Conservation (phyloP, 2,113 vertebrate genomes). For the Amphiprion ocellaris region DNA sequence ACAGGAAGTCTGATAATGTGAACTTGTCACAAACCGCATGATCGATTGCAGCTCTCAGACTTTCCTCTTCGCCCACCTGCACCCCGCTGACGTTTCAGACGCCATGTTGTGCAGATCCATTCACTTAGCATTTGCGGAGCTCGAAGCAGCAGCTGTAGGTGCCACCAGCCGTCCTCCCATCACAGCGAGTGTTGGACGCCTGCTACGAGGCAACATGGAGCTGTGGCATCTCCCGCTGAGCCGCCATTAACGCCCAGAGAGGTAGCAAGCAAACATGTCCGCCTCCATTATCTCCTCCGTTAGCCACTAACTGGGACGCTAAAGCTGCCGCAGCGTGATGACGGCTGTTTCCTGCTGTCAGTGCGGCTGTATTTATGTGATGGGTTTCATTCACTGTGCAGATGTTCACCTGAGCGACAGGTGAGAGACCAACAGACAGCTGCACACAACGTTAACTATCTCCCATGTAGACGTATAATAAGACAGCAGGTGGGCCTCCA, state of each 20-base stretch:
- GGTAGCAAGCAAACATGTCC: not conserved
- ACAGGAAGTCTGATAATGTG: not conserved
- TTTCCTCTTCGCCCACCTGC: not conserved
- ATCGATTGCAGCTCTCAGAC: slow-evolving; percentile 1
- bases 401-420: not conserved
- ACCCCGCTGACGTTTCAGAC: not conserved
- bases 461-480: no score
- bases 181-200: not conserved
- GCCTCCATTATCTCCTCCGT: not conserved
- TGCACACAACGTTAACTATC: not conserved
- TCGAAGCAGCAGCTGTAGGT: not conserved
- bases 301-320: not conserved
- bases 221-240: not conserved
- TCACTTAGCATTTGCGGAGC: not conserved
- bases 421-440: not conserved
- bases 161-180: not conserved
- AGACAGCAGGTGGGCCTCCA: no score
- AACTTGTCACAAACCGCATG: not conserved
- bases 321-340: not conserved
- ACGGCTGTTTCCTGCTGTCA: not conserved
- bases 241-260: not conserved
- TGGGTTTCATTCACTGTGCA: not conserved
- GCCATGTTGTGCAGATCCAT: slow-evolving; percentile 3
- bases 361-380: not conserved
- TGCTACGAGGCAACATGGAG: not conserved